Evolutionary conservation across 2,888 invertebrate genomes (phyloP).

Genomic region (Drosophila neotestacea): DNA sequence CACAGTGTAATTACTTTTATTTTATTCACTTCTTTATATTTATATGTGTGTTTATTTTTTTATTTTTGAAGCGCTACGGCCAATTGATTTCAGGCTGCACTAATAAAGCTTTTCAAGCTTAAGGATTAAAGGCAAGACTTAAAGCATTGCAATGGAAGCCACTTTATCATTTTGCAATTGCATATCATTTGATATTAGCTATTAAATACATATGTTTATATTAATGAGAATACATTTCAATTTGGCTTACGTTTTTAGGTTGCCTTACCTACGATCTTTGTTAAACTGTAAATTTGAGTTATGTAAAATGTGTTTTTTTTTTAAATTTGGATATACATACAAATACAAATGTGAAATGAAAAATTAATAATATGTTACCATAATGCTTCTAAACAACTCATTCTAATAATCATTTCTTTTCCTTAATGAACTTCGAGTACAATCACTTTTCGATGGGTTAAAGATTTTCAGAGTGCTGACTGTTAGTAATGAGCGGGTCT

Average conservation of each 20-base stretch:
- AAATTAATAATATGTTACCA: neutral
- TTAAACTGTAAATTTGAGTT: constrained; percentile 59
- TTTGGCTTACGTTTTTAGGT: constrained; percentile 53
- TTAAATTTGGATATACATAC: constrained; percentile 18
- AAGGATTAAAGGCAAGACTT: constrained; percentile 59
- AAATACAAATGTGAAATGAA: constrained; percentile 8
- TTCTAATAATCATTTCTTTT: neutral
- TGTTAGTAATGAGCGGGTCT: no score
- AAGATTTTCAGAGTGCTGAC: neutral
- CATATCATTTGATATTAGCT: constrained; percentile 42
- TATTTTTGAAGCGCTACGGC: constrained; percentile 68
- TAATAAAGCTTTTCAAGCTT: constrained; percentile 69
- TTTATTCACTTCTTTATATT: constrained; percentile 41
- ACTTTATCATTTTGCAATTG: constrained; percentile 49
- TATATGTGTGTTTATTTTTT: constrained; percentile 27
- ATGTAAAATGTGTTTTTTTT: constrained; percentile 39
- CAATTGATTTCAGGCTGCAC: constrained; percentile 62
- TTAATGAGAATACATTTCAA: constrained; percentile 29
- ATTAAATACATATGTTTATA: constrained; percentile 23
- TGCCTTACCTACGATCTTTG: constrained; percentile 64
- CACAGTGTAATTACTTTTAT: constrained; percentile 51
- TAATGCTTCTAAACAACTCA: neutral
- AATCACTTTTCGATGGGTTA: neutral
- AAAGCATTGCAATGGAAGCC: constrained; percentile 74
- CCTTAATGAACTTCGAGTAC: neutral